Evolutionary conservation across 2,888 invertebrate species (phyloP).

Genomic region (Drosophila tanythrix): DNA sequence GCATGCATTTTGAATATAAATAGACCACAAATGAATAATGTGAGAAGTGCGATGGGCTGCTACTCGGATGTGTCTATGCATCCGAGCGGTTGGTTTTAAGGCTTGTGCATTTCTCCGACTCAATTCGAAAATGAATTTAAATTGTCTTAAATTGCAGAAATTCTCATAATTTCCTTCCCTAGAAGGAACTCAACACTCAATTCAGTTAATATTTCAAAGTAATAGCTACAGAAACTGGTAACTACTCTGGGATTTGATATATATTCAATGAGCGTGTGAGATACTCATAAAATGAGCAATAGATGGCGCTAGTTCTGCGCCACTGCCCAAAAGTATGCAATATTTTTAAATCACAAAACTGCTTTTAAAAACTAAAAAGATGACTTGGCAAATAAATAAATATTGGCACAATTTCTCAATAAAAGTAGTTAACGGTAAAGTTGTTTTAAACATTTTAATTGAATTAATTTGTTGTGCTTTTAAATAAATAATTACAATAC

Average conservation of each 20-base stretch:
- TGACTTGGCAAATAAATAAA: background rate
- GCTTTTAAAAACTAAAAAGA: background rate
- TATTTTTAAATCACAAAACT: background rate
- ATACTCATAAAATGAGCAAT: slow-evolving; percentile 2
- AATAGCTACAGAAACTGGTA: background rate
- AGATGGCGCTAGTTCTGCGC: slow-evolving; percentile 19
- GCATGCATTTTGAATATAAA: slow-evolving; percentile 48
- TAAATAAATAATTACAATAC: slow-evolving; percentile 78
- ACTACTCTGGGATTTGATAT: background rate
- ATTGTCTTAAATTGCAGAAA: background rate
- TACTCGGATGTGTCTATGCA: slow-evolving; percentile 14
- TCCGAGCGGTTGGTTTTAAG: background rate
- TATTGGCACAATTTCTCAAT: background rate
- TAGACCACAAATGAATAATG: slow-evolving; percentile 19
- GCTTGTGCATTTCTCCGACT: background rate
- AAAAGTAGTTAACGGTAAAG: background rate
- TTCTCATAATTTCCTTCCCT: background rate
- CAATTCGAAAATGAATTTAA: background rate
- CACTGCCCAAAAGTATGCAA: slow-evolving; percentile 25
- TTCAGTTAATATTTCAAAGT: background rate
- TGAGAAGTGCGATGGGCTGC: slow-evolving; percentile 4
- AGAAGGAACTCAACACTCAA: background rate
- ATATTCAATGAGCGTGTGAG: background rate
- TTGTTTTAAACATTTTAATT: slow-evolving; percentile 76
- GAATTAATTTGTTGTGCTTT: slow-evolving; percentile 70